Base-by-base conservation (phyloP, 2,888 invertebrate species). In the Rotaria magnacalcarata region DNA sequence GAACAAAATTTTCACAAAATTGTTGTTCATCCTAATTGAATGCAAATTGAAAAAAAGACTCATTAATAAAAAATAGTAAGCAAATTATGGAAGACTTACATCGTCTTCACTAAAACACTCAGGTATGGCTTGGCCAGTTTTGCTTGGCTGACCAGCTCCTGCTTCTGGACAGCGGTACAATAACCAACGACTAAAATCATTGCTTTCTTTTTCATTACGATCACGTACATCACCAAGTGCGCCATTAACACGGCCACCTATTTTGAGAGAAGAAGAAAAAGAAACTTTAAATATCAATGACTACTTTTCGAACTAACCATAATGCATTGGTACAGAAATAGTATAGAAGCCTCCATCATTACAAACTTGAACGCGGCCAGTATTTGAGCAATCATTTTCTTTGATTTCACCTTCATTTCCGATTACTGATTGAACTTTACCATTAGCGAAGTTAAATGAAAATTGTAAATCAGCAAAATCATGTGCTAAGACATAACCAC, bases 391-490 rank as follows among this genome's bases (percentile, higher is more conserved):
- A 8, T 80, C 80, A 47, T 47, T 19, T 47, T 80, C 80, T 47
- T 43, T 43, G 2, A 80, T 80, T 80, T 80, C 80, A n/a, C 24
- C 80, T 80, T 47, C n/a, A 47, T 43, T 47, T 11, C 47, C 47
- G 4, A 80, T n/a, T 2, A 80, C 1, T 47, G 80, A n/a, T 11
- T 80, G n/a, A n/a, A 80, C 47, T 80, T 80, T 80, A n/a, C 80
- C 80, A 43, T 80, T 80, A 24, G n/a, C 21, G 0, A n/a, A 80
- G 11, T 47, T 34, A 16, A 80, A 80, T 80, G 80, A 80, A 47
- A 80, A 80, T 47, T 80, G 80, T 80, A 80, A 80, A 80, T 80
- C 47, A 47, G 47, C n/a, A 47, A 80, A 80, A 80, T 80, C 80
- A 80, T 80, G 80, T 41, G n/a, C 21, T 47, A 80, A 24, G 2